These are phyloP conservation scores for Aricia agestis DNA, from an alignment of 1,140 invertebrate genomes.

Conservation along the genomic window DNA sequence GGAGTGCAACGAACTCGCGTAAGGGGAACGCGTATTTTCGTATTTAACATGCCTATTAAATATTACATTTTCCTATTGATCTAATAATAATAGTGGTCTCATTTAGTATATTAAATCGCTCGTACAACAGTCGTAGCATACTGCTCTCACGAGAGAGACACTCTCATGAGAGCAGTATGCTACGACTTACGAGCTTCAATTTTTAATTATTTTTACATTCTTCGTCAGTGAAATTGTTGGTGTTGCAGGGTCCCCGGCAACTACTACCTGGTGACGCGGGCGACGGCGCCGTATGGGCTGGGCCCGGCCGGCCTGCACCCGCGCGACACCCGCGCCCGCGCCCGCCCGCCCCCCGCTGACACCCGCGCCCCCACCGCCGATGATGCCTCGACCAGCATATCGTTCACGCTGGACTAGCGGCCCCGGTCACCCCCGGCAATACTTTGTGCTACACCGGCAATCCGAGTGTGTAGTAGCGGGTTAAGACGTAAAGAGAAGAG, in stretches of 20 bases:
- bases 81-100: too few relatives aligned
- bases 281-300: slow-evolving; percentile 48
- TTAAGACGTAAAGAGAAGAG: neutral
- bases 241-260: slow-evolving; percentile 54
- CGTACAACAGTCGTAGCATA: too few relatives aligned
- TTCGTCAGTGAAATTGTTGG: neutral
- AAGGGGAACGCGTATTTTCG: slow-evolving; percentile 26
- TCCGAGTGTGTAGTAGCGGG: too few relatives aligned
- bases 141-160: too few relatives aligned
- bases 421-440: neutral
- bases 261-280: slow-evolving; percentile 54
- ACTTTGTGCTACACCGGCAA: too few relatives aligned
- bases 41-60: neutral
- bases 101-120: too few relatives aligned
- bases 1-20: slow-evolving; percentile 36
- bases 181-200: too few relatives aligned
- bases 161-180: too few relatives aligned
- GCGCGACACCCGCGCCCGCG: neutral
- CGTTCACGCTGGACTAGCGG: neutral
- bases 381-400: neutral
- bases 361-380: neutral
- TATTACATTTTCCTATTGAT: neutral
- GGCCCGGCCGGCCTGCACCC: slow-evolving; percentile 42
- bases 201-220: too few relatives aligned
- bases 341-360: neutral